Evolutionary conservation across 2,888 invertebrate species (phyloP), one percentile per base, ranked within the genome.

Genomic region (Drosophila tripunctata): DNA sequence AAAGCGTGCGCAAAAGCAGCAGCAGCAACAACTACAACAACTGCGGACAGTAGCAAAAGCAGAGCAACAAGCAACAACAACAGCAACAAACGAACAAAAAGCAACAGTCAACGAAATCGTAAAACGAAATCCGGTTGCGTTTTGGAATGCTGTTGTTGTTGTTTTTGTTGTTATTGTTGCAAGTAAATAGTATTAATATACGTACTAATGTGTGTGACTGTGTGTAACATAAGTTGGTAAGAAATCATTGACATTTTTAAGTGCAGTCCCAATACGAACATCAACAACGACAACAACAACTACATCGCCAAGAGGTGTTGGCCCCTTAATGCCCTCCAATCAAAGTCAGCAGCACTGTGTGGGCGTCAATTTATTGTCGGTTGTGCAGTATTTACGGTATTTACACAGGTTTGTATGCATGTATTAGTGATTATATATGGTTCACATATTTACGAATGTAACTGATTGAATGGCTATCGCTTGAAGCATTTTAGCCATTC

Each of bases 121-220:
- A 75, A 60, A 67, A 62, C 70, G 44, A 75, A 78, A 78, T 78
- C 78, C 78, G 78, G 78, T 78, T 78, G 73, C 30, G 62, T 64
- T 64, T 73, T 75, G n/a, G n/a, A n/a, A n/a, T n/a, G n/a, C n/a
- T n/a, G n/a, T n/a, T n/a, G n/a, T n/a, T n/a, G n/a, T n/a, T n/a
- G n/a, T n/a, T 69, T 51, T 51, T 64, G 55, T 64, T 64, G 67
- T 55, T 57, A 48, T 67, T 64, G 48, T 60, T 63, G 56, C 58
- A 55, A 52, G 74, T 47, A 57, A 57, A 67, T 66, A 38, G 64
- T 48, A 62, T 58, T 65, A 55, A 73, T 44, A 30, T 21, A 36
- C 36, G 24, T 33, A 41, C 7, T 33, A 22, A 57, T 24, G 21
- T 47, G 31, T 38, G 14, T 24, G 14, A 12, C 8, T 57, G 10